These are phyloP conservation scores for Tetragonula clypearis DNA, from an alignment of 1,140 invertebrate genomes.

Conservation along the genomic window DNA sequence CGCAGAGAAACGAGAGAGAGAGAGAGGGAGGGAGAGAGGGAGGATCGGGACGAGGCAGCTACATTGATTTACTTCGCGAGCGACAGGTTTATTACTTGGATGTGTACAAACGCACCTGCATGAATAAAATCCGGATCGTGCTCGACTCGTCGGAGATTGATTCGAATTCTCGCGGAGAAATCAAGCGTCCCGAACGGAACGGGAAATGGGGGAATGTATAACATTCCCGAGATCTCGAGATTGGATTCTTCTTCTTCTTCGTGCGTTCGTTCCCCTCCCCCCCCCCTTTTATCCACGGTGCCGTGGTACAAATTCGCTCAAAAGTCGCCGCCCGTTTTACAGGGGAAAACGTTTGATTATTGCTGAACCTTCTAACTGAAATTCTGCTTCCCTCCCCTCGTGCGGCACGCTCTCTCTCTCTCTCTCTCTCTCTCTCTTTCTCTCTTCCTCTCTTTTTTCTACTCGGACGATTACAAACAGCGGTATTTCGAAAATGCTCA, in stretches of 20 bases:
- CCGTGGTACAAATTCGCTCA: conserved; percentile 45
- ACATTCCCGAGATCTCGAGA: conserved; percentile 53
- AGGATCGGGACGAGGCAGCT: conserved; percentile 7
- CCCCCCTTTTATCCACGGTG: conserved; percentile 11
- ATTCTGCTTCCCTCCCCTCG: background rate
- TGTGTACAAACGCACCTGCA: conserved; percentile 65
- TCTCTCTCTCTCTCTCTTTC: too few relatives aligned
- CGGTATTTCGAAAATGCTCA: conserved; percentile 4
- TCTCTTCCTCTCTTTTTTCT: too few relatives aligned
- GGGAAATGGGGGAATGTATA: conserved; percentile 50
- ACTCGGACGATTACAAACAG: background rate
- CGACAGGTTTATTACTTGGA: conserved; percentile 66
- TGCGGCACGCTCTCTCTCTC: background rate
- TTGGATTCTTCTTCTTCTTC: conserved; percentile 55
- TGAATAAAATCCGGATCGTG: conserved; percentile 66
- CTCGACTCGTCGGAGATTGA: conserved; percentile 57
- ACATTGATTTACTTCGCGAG: conserved; percentile 66
- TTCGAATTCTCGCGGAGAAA: conserved; percentile 59
- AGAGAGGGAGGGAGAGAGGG: background rate
- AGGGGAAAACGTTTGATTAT: conserved; percentile 29
- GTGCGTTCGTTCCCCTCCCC: conserved; percentile 35
- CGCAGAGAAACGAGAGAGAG: background rate
- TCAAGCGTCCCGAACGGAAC: conserved; percentile 42
- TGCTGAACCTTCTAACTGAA: conserved; percentile 4
- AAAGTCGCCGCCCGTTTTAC: conserved; percentile 37